Base-by-base conservation (phyloP, 2,113 vertebrate species). In the Thunnus maccoyii region DNA sequence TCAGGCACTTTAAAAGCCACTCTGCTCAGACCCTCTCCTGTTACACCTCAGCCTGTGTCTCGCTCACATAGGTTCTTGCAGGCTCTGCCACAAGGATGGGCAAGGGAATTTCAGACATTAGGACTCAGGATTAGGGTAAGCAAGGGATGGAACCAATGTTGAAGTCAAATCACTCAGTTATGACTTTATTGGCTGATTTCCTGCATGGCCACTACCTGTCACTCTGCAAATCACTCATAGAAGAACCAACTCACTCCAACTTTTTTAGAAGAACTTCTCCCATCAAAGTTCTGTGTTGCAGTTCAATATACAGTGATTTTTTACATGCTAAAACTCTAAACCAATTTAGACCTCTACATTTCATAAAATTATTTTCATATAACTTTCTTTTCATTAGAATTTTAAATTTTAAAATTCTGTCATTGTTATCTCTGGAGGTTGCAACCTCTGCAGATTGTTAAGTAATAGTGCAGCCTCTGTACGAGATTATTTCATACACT, bases 1-100 rank as follows among this genome's bases (percentile, higher is more conserved):
- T 96, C 96, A 96, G 96, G 96, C 95, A 96, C 97, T 98, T 97
- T 97, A 97, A 97, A 95, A 93, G 93, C 96, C 94, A 76, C 81
- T 95, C 89, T n/a, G 66, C 84, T 77, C 6, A 4, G 84, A 82
- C 86, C 72, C 80, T 76, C 80, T 93, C 77, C 84, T 89, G 72
- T 63, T 79, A 87, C 89, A 81, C 76, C 68, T 86, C 89, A 11
- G 76, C 56, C 85, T 50, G 47, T 61, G 74, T 77, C 76, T 71
- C 60, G 66, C 68, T 80, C 75, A 36, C 48, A 52, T 47, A 63
- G 71, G 65, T 77, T 60, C 58, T 61, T 44, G 30, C 70, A 75
- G 58, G 18, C 52, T 61, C 72, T 74, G 72, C 75, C 44, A 44
- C 61, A 64, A 46, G 75, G 58, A 81, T 54, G 64, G 70, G 76